A percentile compares a stretch with the other conserved stretches of the same genome.
These are phyloP conservation scores for Sylvietta virens DNA, from an alignment of 2,113 vertebrate genomes.

Conservation along the genomic window DNA sequence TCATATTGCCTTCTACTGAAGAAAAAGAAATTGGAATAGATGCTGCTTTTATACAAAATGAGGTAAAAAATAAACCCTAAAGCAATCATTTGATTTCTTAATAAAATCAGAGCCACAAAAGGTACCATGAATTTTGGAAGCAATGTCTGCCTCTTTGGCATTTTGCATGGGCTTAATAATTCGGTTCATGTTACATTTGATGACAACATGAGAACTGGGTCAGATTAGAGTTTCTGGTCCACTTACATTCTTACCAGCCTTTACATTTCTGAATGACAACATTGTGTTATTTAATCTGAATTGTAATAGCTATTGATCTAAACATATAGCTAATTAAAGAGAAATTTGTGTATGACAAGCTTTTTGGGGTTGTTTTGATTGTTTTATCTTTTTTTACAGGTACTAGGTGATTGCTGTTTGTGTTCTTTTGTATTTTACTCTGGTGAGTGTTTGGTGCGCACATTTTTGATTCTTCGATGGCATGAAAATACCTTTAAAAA, in stretches of 20 bases:
- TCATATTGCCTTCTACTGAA: slow-evolving; percentile 74
- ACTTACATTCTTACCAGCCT: neutral
- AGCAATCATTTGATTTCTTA: neutral
- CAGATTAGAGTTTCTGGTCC: neutral
- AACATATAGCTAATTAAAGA: neutral
- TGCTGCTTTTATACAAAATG: slow-evolving; percentile 79
- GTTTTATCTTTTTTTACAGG: slow-evolving; percentile 54
- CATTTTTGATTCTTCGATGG: slow-evolving; percentile 84
- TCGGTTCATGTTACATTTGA: fast-evolving
- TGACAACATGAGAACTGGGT: neutral
- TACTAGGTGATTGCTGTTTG: slow-evolving; percentile 83
- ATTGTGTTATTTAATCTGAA: neutral
- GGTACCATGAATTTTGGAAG: neutral
- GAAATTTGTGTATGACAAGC: neutral
- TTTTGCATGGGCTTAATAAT: neutral
- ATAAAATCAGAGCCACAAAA: neutral
- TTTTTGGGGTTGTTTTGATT: neutral
- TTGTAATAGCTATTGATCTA: neutral
- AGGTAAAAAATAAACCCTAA: slow-evolving; percentile 71
- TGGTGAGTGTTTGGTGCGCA: slow-evolving; percentile 75
- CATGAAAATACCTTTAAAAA: slow-evolving; percentile 63
- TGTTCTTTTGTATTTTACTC: slow-evolving; percentile 85
- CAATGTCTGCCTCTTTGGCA: neutral
- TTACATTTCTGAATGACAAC: neutral
- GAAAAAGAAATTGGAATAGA: slow-evolving; percentile 85